A percentile compares a stretch with the other conserved stretches of the same genome.
phyloP scores from a whole-genome alignment of 2,888 invertebrate genomes.

The Xanthostigma xanthostigma region DNA sequence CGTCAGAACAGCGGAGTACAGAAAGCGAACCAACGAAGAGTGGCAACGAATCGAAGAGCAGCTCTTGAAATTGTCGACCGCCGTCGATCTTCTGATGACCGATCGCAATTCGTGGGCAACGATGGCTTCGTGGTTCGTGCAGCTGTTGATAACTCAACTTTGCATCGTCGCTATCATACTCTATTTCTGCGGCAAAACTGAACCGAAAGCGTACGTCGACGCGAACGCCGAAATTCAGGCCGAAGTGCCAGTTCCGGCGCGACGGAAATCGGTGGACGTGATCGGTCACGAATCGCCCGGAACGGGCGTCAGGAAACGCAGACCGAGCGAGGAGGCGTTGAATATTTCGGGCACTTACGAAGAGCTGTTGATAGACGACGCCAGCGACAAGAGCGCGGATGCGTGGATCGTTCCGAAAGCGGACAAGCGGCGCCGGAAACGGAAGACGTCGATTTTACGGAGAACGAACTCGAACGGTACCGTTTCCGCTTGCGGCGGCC shows the following conservation, averaged over 20 bases:
- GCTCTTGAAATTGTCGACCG: slow-evolving; percentile 42
- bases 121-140: slow-evolving; percentile 37
- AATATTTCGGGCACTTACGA: slow-evolving; percentile 36
- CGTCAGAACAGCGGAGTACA: slow-evolving; percentile 64
- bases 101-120: slow-evolving; percentile 51
- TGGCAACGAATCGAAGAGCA: slow-evolving; percentile 24
- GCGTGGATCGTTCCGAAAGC: slow-evolving; percentile 17
- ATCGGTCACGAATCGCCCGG: slow-evolving; percentile 37
- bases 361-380: slow-evolving; percentile 40
- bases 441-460: slow-evolving; percentile 12
- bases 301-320: slow-evolving; percentile 44
- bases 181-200: slow-evolving; percentile 32
- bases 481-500: slow-evolving; percentile 13
- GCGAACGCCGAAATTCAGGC: slow-evolving; percentile 45
- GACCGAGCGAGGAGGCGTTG: slow-evolving; percentile 54
- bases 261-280: slow-evolving; percentile 52
- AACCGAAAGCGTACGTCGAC: slow-evolving; percentile 37
- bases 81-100: slow-evolving; percentile 41
- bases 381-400: slow-evolving; percentile 23
- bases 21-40: slow-evolving; percentile 38
- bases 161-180: slow-evolving; percentile 34
- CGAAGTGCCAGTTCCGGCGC: slow-evolving; percentile 22
- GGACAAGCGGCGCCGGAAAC: slow-evolving; percentile 22
- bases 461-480: slow-evolving; percentile 19
- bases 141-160: slow-evolving; percentile 34